Evolutionary conservation across 2,113 vertebrate species (phyloP).

Genomic region (Saccopteryx bilineata): DNA sequence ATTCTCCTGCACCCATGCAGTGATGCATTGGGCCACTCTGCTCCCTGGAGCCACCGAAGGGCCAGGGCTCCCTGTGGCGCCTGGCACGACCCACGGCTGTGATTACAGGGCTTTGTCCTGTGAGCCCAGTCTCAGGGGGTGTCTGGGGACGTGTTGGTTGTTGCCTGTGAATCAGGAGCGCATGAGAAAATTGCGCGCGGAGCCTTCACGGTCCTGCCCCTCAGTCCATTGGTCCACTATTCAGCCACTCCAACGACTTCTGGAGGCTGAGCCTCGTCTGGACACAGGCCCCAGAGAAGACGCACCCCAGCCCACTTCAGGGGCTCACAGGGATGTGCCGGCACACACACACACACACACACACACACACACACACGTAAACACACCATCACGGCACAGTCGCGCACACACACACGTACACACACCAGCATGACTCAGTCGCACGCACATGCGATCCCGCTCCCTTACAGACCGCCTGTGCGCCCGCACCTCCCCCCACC

Average conservation of each 20-base stretch:
- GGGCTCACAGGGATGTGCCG: background rate
- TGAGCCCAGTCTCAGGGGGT: background rate
- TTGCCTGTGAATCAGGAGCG: conserved; percentile 49
- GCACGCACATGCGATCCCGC: background rate
- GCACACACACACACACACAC: background rate
- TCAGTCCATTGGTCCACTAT: accelerated
- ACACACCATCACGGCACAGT: background rate
- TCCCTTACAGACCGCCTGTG: too few species aligned
- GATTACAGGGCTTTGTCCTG: background rate
- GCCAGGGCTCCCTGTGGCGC: background rate
- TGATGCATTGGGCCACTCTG: background rate
- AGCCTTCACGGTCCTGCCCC: too few species aligned
- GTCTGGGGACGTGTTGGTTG: background rate
- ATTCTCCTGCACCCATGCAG: too few species aligned
- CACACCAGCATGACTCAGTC: background rate
- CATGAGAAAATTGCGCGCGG: background rate
- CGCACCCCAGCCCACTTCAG: too few species aligned
- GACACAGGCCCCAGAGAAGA: background rate
- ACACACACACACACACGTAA: too few species aligned
- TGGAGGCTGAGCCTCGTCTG: accelerated
- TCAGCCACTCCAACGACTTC: background rate
- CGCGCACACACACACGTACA: background rate
- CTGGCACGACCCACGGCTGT: background rate
- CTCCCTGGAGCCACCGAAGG: background rate
- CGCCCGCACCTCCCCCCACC: accelerated